These are phyloP conservation scores for Scomberomorus guttatus DNA, from an alignment of 2,797 vertebrate species.

Conservation along the genomic window DNA sequence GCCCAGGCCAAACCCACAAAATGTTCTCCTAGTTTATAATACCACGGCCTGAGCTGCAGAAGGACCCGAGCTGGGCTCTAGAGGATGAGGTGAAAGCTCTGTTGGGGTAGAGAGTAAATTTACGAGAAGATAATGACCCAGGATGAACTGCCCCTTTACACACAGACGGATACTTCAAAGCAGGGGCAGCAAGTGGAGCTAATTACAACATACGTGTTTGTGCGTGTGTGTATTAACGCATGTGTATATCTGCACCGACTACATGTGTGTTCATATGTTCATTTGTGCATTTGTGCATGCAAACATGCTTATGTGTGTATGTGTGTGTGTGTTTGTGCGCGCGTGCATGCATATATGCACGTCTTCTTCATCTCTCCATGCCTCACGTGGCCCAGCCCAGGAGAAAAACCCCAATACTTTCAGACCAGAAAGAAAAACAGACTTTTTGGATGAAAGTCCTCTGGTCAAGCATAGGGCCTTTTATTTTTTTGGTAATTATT, in stretches of 20 bases:
- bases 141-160: constrained; percentile 67
- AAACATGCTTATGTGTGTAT: constrained; percentile 14
- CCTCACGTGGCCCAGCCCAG: constrained; percentile 78
- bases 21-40: constrained; percentile 88
- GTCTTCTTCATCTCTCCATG: constrained; percentile 67
- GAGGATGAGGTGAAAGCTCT: constrained; percentile 75
- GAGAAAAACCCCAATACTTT: constrained; percentile 80
- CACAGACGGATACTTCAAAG: constrained; percentile 71
- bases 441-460: constrained; percentile 83
- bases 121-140: constrained; percentile 81
- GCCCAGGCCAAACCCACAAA: constrained; percentile 87
- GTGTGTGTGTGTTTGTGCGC: background rate
- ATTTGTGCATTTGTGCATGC: constrained; percentile 38
- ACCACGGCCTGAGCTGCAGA: constrained; percentile 80
- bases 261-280: background rate
- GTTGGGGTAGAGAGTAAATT: constrained; percentile 75
- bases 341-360: constrained; percentile 40
- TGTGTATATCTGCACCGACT: constrained; percentile 1
- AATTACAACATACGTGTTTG: constrained; percentile 41
- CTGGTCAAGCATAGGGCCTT: constrained; percentile 84
- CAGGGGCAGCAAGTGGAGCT: constrained; percentile 65
- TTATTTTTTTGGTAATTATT: constrained; percentile 86
- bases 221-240: constrained; percentile 22
- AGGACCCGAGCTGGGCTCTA: constrained; percentile 69
- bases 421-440: constrained; percentile 85